A percentile compares a stretch with the other conserved stretches of the same genome.
Evolutionary conservation across 2,113 vertebrate species (phyloP).

Genomic region (Coracopsis vasa): DNA sequence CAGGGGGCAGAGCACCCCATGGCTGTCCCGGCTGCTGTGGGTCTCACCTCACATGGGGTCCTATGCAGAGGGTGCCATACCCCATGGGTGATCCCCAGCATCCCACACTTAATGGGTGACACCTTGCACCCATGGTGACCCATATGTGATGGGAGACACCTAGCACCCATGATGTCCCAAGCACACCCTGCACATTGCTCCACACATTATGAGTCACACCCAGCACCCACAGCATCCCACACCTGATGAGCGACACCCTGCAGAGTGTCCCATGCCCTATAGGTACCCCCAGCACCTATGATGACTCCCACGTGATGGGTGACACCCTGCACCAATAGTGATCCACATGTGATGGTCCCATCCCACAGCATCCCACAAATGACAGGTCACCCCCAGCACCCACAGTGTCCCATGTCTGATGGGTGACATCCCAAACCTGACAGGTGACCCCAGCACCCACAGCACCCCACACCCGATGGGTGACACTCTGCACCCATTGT

Average conservation of each 20-base stretch:
- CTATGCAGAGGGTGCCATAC: background rate
- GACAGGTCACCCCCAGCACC: background rate
- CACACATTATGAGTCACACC: background rate
- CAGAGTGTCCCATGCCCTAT: accelerated
- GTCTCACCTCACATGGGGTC: background rate
- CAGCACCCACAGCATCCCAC: accelerated
- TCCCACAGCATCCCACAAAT: background rate
- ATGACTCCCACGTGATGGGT: background rate
- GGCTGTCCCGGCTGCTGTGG: accelerated
- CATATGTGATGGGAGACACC: background rate
- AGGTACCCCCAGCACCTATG: background rate
- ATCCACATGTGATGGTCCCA: background rate
- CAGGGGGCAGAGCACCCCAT: background rate
- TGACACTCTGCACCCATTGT: background rate
- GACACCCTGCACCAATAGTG: background rate
- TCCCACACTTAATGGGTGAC: background rate
- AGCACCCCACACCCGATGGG: background rate
- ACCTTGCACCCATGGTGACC: background rate
- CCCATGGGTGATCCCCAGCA: background rate
- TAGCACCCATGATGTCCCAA: background rate
- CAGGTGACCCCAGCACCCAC: background rate
- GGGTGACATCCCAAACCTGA: background rate
- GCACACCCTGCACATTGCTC: too few relatives aligned
- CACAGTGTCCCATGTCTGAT: background rate
- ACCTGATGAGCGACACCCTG: background rate